Evolutionary conservation across 2,113 vertebrate species (phyloP).

Genomic region (Apodemus speciosus): DNA sequence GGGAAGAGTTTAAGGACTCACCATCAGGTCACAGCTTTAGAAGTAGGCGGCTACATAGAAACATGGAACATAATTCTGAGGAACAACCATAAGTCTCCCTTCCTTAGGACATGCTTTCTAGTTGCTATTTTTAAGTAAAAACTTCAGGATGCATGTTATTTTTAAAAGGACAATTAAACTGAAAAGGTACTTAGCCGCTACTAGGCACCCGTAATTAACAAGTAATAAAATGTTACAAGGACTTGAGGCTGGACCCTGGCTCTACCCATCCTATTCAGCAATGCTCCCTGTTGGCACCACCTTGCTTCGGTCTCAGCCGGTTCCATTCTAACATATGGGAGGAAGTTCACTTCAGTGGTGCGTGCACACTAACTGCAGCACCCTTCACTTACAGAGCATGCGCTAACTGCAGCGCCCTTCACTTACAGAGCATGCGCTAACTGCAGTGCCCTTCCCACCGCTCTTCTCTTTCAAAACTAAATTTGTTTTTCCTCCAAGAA

Average conservation of each 20-base stretch:
- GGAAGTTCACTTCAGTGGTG: background rate
- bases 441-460: background rate
- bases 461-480: background rate
- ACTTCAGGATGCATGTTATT: background rate
- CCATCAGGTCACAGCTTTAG: background rate
- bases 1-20: background rate
- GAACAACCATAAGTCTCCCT: background rate
- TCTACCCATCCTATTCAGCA: background rate
- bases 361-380: background rate
- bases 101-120: background rate
- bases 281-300: fast-evolving
- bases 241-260: no score
- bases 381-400: background rate
- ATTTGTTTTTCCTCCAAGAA: background rate
- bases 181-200: background rate
- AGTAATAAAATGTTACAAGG: background rate
- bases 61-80: background rate
- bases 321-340: background rate
- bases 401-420: background rate
- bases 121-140: background rate
- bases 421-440: no score
- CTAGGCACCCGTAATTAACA: background rate
- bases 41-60: background rate
- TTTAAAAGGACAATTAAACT: background rate
- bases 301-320: background rate